Percentiles rank a stretch among this genome's conserved stretches.
Evolutionary conservation across 2,797 vertebrate species (phyloP).

Genomic region (Dicrostonyx torquatus): DNA sequence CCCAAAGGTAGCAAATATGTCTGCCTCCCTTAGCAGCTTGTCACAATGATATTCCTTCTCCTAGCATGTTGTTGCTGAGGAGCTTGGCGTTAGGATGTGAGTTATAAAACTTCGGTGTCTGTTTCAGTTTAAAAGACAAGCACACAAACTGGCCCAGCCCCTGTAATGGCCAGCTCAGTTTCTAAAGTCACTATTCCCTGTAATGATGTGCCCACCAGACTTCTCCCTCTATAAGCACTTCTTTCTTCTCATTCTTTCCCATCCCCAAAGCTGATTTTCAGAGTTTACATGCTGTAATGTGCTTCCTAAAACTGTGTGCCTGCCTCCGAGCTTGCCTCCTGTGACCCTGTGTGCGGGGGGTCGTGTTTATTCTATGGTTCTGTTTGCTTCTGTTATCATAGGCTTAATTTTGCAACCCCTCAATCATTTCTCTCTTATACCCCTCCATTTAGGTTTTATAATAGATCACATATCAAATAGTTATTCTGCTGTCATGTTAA

Average conservation of each 20-base stretch:
- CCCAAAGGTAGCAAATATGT: too few species aligned
- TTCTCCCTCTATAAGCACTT: not conserved
- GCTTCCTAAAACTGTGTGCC: not conserved
- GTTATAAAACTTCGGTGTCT: not conserved
- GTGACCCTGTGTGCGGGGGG: not conserved
- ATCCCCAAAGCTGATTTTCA: not conserved
- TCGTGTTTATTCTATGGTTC: not conserved
- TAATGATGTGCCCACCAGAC: too few species aligned
- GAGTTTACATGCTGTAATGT: too few species aligned
- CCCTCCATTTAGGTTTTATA: slow-evolving; percentile 1
- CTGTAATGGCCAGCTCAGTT: not conserved
- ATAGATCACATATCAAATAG: slow-evolving; percentile 4
- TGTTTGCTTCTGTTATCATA: not conserved
- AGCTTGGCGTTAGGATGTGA: not conserved
- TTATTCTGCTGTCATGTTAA: not conserved
- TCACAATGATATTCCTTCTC: not conserved
- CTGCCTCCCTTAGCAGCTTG: not conserved
- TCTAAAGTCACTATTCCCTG: not conserved
- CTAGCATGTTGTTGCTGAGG: not conserved
- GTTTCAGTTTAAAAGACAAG: not conserved
- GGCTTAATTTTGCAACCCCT: not conserved
- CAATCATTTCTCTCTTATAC: not conserved
- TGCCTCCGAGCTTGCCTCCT: not conserved
- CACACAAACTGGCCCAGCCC: not conserved
- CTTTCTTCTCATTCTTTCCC: not conserved